Evolutionary conservation across 2,797 vertebrate genomes (phyloP).

Genomic region (Macrochelys suwanniensis): DNA sequence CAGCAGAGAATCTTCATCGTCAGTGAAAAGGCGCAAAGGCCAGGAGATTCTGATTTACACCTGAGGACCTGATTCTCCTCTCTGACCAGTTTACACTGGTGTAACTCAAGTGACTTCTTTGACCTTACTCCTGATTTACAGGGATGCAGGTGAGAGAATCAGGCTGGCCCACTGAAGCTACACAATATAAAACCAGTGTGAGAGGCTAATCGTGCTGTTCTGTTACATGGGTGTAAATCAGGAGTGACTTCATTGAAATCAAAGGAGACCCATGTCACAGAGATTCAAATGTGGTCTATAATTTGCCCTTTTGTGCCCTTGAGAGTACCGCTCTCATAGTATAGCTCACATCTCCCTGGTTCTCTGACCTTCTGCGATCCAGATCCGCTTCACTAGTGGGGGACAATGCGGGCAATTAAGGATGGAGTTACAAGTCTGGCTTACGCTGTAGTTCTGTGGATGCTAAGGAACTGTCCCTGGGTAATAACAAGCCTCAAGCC

Average conservation of each 20-base stretch:
- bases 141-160: neutral
- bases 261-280: accelerated
- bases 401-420: neutral
- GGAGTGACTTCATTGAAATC: neutral
- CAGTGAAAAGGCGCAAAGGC: neutral
- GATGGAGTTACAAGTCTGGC: neutral
- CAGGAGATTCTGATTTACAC: neutral
- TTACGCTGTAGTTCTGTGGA: neutral
- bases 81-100: neutral
- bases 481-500: neutral
- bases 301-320: neutral
- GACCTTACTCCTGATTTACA: neutral
- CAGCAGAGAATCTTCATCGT: neutral
- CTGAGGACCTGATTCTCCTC: neutral
- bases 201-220: neutral
- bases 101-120: neutral
- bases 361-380: neutral
- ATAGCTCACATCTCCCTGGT: neutral
- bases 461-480: neutral
- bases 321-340: neutral
- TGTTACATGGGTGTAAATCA: neutral
- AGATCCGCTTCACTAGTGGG: neutral
- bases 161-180: neutral
- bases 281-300: neutral
- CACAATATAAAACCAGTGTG: neutral